Conservation (phyloP, 2,888 invertebrate species). For the Perizoma affinitatum region DNA sequence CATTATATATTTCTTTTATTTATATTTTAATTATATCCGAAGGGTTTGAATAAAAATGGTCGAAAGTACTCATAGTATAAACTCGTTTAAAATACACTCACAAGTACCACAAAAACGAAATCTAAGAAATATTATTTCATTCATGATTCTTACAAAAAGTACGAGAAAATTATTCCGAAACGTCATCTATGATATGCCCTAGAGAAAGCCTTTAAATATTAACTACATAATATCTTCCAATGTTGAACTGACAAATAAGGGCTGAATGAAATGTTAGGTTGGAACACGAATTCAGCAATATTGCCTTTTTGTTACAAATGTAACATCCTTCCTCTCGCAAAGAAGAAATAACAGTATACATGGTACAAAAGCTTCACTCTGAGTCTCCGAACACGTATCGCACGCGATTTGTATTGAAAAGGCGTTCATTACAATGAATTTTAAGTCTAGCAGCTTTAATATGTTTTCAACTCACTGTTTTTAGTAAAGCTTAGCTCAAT, state of each 20-base stretch:
- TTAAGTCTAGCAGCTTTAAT: no score
- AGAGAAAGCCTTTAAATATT: neutral
- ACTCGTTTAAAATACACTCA: no score
- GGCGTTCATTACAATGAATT: no score
- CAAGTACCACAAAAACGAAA: no score
- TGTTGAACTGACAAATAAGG: conserved; percentile 24
- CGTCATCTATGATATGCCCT: neutral
- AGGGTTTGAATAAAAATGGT: no score
- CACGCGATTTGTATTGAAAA: no score
- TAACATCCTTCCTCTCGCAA: conserved; percentile 10
- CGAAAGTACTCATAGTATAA: no score
- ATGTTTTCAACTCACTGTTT: no score
- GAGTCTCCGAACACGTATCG: no score
- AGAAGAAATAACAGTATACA: conserved; percentile 20
- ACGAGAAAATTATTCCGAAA: neutral
- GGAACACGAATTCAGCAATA: conserved; percentile 22
- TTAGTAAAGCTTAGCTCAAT: no score
- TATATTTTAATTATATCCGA: no score
- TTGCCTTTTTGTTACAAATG: conserved; percentile 16
- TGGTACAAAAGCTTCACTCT: neutral
- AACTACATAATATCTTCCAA: conserved; percentile 14
- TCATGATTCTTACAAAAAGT: neutral
- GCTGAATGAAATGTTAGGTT: conserved; percentile 2
- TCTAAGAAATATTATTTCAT: neutral
- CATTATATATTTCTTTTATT: no score